Base-by-base conservation (phyloP, 2,797 vertebrate species). In the Brachyalestes nurse region DNA sequence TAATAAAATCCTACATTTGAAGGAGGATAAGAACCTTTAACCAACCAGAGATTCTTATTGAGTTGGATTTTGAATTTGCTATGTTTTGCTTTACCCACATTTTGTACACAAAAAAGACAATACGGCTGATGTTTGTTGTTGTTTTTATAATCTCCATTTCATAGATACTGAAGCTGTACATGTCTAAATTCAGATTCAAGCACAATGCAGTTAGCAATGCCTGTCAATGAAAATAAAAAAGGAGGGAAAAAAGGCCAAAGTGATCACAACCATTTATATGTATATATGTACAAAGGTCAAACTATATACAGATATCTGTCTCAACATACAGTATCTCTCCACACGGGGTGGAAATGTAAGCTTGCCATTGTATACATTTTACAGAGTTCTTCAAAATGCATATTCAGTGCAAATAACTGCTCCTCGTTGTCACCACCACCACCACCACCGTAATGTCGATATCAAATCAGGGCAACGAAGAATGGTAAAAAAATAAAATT, bases 121-220 rank as follows among this genome's bases (percentile, higher is more conserved):
- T 75, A 84, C 17, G 74, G 75, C 85, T 82, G 77, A 83, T 86
- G 91, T 91, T 92, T 89, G 91, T 90, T 77, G 86, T 84, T 74
- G 90, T 92, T 93, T 86, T 93, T 93, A 95, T 95, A 93, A 94
- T 93, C 86, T 87, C 94, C 93, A 95, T 95, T 95, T 96, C 94
- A 92, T 94, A 91, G 93, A 95, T 95, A 95, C 88, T 79, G 82
- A 87, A 93, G 93, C 93, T 92, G 93, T 90, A 90, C 90, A 95
- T 92, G 87, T 95, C 93, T 94, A 94, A 91, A 93, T 86, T 93
- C 89, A 89, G 87, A 88, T 90, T 90, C 89, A 94, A 96, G 96
- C 92, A 93, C 88, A 92, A 93, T 95, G 94, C 90, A 86, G 87
- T 86, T 87, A 92, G 94, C 93, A 89, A 92, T 85, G 92, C 91